phyloP scores from a whole-genome alignment of 2,888 invertebrate genomes.

The Erynnis tages region DNA sequence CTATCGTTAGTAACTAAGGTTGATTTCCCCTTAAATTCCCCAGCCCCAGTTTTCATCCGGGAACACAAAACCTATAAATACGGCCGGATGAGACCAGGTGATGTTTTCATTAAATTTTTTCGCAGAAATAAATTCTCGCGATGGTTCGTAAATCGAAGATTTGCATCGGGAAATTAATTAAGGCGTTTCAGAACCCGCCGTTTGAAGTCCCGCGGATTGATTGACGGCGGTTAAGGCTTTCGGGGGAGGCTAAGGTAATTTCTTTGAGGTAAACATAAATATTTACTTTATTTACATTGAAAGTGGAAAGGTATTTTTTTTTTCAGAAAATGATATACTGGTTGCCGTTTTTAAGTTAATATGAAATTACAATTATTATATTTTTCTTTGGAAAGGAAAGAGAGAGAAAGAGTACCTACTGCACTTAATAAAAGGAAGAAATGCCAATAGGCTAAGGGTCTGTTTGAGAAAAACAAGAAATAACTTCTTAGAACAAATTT shows the following conservation, averaged over 20 bases:
- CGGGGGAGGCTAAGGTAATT: constrained; percentile 1
- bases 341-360: too few species aligned
- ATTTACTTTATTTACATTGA: not conserved
- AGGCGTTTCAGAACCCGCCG: not conserved
- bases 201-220: constrained; percentile 11
- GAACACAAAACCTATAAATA: constrained; percentile 38
- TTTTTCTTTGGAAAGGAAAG: too few species aligned
- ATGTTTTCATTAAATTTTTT: constrained; percentile 68
- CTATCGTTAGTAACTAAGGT: not conserved
- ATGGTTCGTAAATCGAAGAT: constrained; percentile 25
- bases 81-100: constrained; percentile 54
- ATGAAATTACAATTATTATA: too few species aligned
- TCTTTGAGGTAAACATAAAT: not conserved
- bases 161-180: constrained; percentile 23
- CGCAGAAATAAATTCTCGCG: constrained; percentile 59
- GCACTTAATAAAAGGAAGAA: too few species aligned
- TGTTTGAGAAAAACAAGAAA: too few species aligned
- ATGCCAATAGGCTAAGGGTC: too few species aligned
- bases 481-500: too few species aligned
- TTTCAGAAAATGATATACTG: too few species aligned
- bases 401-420: too few species aligned
- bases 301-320: too few species aligned
- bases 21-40: not conserved
- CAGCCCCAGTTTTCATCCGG: constrained; percentile 7
- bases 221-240: constrained; percentile 5